phyloP scores from a whole-genome alignment of 2,797 vertebrate species.

The Anabas testudineus region DNA sequence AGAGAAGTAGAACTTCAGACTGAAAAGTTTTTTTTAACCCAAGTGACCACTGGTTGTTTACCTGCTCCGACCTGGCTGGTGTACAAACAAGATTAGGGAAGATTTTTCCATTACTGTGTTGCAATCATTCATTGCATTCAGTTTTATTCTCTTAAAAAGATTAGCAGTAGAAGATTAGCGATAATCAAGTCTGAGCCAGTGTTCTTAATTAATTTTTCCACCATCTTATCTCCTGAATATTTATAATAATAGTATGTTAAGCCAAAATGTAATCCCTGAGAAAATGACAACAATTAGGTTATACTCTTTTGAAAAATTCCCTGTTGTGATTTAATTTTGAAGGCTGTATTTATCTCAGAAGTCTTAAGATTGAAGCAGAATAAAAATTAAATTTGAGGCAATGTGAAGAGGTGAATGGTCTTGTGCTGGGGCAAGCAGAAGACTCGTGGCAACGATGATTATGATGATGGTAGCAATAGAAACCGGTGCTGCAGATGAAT shows the following conservation, averaged over 20 bases:
- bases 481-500: constrained; percentile 40
- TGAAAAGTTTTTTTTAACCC: constrained; percentile 9
- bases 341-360: constrained; percentile 15
- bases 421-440: not conserved
- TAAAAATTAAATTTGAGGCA: constrained; percentile 17
- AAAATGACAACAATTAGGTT: constrained; percentile 48
- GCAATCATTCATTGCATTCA: constrained; percentile 4
- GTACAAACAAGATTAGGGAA: constrained; percentile 29
- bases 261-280: constrained; percentile 44
- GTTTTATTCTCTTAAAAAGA: constrained; percentile 32
- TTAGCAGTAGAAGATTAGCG: constrained; percentile 36
- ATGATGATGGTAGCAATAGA: constrained; percentile 21
- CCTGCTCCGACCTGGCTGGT: constrained; percentile 9
- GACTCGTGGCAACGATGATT: constrained; percentile 9
- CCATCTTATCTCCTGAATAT: constrained; percentile 26
- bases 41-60: constrained; percentile 10
- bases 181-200: constrained; percentile 38
- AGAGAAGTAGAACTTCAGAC: not conserved
- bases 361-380: constrained; percentile 14
- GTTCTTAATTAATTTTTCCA: constrained; percentile 28
- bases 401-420: constrained; percentile 4
- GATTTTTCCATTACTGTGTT: constrained; percentile 12
- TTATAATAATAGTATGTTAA: constrained; percentile 38
- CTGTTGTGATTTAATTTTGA: constrained; percentile 32
- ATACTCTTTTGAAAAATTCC: constrained; percentile 17